phyloP scores from a whole-genome alignment of 2,797 vertebrate species.

The Rachycentron canadum region DNA sequence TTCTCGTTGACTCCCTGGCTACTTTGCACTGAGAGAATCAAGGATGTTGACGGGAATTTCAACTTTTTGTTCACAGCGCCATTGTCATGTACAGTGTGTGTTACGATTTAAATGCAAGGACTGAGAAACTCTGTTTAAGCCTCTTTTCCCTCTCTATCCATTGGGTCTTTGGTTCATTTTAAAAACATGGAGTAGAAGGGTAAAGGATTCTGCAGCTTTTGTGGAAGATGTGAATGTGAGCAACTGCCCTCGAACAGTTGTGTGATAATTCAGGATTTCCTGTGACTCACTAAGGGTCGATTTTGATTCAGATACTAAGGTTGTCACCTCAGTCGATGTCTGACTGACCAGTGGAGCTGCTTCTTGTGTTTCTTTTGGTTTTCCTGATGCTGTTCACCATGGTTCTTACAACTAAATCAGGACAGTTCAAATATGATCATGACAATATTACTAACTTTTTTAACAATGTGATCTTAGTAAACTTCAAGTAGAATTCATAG shows the following conservation, averaged over 20 bases:
- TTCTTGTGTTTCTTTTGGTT: slow-evolving; percentile 39
- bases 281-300: slow-evolving; percentile 47
- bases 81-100: slow-evolving; percentile 62
- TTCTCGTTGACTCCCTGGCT: slow-evolving; percentile 63
- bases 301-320: slow-evolving; percentile 58
- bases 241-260: slow-evolving; percentile 49
- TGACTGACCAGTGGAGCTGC: slow-evolving; percentile 53
- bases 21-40: slow-evolving; percentile 61
- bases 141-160: slow-evolving; percentile 62
- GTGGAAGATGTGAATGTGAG: slow-evolving; percentile 56
- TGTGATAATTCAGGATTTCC: slow-evolving; percentile 46
- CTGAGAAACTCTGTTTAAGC: slow-evolving; percentile 51
- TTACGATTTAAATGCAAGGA: slow-evolving; percentile 58
- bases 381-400: slow-evolving; percentile 10
- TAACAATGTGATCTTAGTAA: background rate
- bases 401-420: slow-evolving; percentile 18
- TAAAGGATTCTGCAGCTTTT: slow-evolving; percentile 50
- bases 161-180: slow-evolving; percentile 58
- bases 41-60: slow-evolving; percentile 65
- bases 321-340: slow-evolving; percentile 38
- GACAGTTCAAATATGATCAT: slow-evolving; percentile 26
- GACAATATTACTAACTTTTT: too few species aligned
- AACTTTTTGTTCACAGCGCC: slow-evolving; percentile 45
- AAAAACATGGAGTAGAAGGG: slow-evolving; percentile 49
- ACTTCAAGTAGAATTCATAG: slow-evolving; percentile 38